These are phyloP conservation scores for Apostichopus leukothele DNA, from an alignment of 53 echinoderm and acorn worm species.

Conservation along the genomic window DNA sequence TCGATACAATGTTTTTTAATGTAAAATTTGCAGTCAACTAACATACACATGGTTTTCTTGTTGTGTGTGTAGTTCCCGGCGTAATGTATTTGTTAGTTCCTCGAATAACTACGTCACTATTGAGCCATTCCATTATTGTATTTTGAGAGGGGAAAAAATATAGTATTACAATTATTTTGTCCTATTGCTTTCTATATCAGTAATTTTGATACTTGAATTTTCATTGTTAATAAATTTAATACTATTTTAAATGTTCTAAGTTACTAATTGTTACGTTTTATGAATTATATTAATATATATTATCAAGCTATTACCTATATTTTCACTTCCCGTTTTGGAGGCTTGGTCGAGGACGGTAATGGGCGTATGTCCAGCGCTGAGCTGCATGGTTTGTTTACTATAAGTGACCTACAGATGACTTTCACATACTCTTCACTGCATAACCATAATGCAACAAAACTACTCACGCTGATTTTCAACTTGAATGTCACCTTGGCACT, in stretches of 20 bases:
- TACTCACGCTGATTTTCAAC: no score
- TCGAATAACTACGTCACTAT: neutral
- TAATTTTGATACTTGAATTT: neutral
- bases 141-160: neutral
- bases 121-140: neutral
- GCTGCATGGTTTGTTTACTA: neutral
- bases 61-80: no score
- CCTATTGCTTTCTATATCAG: neutral
- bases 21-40: neutral
- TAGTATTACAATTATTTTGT: neutral
- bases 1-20: neutral
- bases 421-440: neutral
- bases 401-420: neutral
- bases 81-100: neutral
- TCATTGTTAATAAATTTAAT: neutral
- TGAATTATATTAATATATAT: neutral
- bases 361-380: neutral
- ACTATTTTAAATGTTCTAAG: neutral
- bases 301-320: neutral
- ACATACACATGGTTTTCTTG: conserved; percentile 5
- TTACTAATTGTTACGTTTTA: neutral
- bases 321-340: neutral
- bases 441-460: no score
- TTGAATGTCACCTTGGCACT: no score
- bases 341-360: conserved; percentile 1